Conservation (phyloP, 1,140 invertebrate genomes). For the Lucilia cuprina region DNA sequence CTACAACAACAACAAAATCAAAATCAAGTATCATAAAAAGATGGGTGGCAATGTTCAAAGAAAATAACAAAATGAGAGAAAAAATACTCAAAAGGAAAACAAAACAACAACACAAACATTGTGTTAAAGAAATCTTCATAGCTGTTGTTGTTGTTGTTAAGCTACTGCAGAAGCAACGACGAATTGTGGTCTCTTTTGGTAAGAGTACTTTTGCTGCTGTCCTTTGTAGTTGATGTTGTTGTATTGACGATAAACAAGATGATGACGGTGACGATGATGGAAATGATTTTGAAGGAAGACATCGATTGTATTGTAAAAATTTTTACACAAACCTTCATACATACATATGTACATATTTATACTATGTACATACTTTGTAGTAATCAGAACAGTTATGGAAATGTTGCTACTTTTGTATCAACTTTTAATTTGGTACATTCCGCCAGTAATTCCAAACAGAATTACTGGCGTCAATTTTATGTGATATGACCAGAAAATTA, state of each 20-base stretch:
- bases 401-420: too few relatives aligned
- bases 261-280: conserved; percentile 3
- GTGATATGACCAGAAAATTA: too few relatives aligned
- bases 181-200: not conserved
- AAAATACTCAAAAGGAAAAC: not conserved
- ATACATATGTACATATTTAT: too few relatives aligned
- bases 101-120: not conserved
- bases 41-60: conserved; percentile 32
- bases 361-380: too few relatives aligned
- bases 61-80: conserved; percentile 12
- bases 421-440: too few relatives aligned
- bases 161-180: conserved; percentile 16
- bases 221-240: not conserved
- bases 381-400: too few relatives aligned
- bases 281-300: conserved; percentile 14
- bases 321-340: not conserved
- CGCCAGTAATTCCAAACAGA: too few relatives aligned
- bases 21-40: conserved; percentile 24
- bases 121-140: not conserved
- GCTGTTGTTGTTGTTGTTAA: not conserved
- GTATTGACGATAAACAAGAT: not conserved
- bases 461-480: too few relatives aligned
- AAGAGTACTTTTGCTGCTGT: not conserved
- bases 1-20: not conserved
- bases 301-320: conserved; percentile 2